Conservation (phyloP, 2,797 vertebrate genomes). For the Chrysocyon brachyurus region DNA sequence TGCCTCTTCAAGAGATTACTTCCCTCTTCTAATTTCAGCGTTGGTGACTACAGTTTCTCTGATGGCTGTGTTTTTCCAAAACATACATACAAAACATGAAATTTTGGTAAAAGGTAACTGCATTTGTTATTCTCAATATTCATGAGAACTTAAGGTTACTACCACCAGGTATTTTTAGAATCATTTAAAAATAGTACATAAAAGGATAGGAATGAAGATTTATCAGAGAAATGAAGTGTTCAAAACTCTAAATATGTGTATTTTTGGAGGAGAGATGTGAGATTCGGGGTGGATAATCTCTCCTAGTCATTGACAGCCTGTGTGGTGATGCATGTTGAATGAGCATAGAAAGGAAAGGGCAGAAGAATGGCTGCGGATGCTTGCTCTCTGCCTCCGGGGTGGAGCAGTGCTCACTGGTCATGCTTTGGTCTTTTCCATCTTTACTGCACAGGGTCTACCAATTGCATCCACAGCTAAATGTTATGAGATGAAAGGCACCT, state of each 20-base stretch:
- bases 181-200: conserved; percentile 20
- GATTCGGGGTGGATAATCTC: neutral
- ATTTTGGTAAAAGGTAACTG: conserved; percentile 27
- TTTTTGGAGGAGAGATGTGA: neutral
- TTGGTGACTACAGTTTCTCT: neutral
- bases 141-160: neutral
- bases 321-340: neutral
- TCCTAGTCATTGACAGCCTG: neutral
- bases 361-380: neutral
- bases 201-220: neutral
- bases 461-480: too few relatives aligned
- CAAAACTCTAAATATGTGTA: neutral
- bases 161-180: neutral
- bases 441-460: neutral
- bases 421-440: neutral
- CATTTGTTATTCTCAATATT: neutral
- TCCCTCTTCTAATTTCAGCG: neutral
- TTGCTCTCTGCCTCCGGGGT: neutral
- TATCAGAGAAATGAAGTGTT: neutral
- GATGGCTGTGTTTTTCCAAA: conserved; percentile 32
- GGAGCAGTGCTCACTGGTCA: neutral
- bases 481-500: neutral
- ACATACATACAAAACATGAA: too few relatives aligned
- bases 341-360: neutral
- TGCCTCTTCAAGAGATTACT: neutral